Conservation (phyloP, 2,888 invertebrate genomes). For the Agriopis marginaria region DNA sequence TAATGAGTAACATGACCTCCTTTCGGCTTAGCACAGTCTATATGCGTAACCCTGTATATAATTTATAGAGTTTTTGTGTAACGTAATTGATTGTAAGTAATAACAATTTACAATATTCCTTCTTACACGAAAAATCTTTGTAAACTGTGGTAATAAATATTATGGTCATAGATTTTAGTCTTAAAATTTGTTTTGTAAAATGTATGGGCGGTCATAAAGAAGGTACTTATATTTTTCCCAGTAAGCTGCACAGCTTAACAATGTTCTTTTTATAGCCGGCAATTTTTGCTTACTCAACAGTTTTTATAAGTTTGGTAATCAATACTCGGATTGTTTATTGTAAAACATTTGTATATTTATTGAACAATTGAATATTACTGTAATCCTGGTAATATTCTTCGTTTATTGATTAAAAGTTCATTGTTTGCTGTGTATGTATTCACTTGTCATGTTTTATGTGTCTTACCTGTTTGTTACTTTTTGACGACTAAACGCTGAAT, state of each 20-base stretch:
- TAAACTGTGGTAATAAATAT: too few species aligned
- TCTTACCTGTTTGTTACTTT: too few species aligned
- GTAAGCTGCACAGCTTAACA: neutral
- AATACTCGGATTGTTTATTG: conserved; percentile 4
- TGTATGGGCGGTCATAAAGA: conserved; percentile 3
- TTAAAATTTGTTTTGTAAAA: neutral
- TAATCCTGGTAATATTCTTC: neutral
- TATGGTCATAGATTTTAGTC: too few species aligned
- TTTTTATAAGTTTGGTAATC: conserved; percentile 13
- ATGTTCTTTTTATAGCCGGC: conserved; percentile 23
- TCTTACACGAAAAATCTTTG: too few species aligned
- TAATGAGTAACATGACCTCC: too few species aligned
- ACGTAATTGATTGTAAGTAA: neutral
- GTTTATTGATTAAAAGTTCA: neutral
- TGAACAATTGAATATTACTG: neutral
- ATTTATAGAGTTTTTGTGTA: neutral
- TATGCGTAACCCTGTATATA: too few species aligned
- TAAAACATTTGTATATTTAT: conserved; percentile 5
- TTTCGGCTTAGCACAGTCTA: too few species aligned
- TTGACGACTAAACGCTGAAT: neutral
- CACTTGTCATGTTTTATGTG: neutral
- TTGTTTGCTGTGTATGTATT: neutral
- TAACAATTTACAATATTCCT: too few species aligned
- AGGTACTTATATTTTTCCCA: neutral
- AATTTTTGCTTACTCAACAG: conserved; percentile 22